Base-by-base conservation (phyloP, 1,140 invertebrate species). In the Fopius arisanus region DNA sequence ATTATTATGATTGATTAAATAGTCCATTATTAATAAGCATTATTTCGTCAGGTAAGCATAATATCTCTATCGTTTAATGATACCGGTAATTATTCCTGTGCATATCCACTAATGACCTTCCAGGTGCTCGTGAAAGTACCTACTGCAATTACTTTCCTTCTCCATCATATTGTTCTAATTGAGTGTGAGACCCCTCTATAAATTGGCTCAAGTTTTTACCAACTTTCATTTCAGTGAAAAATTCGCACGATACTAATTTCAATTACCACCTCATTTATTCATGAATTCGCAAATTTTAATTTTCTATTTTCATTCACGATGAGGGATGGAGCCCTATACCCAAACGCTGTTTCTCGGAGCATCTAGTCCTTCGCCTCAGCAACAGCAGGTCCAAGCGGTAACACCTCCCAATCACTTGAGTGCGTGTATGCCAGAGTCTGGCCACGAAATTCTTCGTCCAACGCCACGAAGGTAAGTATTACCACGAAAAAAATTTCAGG, bases 401-500 rank as follows among this genome's bases (percentile, higher is more conserved):
- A 76, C 83, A 75, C 80, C 75, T 67, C 76, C 81, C 19, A 82
- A 81, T 62, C 80, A 81, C 63, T 83, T 31, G 29, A 91, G 91
- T 69, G 88, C 92, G 43, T 92, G 91, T 82, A 92, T 92, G 78
- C 91, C 91, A 5, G 92, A 93, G 83, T 90, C 92, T 73, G 93
- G 92, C 78, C 94, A 95, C 86, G 94, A 96, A 85, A 96, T 96
- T 82, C 90, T 96, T 69, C 89, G 95, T 77, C 95, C 95, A 9
- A 96, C 96, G 86, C 95, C 95, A 3, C 90, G 95, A 86, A 93
- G 95, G 95, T 95, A 87, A 89, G 83, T 80, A 40, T 71, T 48
- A 68, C 2, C 12, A 16, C 19, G 29, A 19, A 65, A 33, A 65
- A n/a, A 14, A 10, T 40, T 14, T 26, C 14, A 62, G 14, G 26